Evolutionary conservation across 1,140 invertebrate species (phyloP), one percentile per base, ranked within the genome.

Genomic region (Drosophila prosaltans): DNA sequence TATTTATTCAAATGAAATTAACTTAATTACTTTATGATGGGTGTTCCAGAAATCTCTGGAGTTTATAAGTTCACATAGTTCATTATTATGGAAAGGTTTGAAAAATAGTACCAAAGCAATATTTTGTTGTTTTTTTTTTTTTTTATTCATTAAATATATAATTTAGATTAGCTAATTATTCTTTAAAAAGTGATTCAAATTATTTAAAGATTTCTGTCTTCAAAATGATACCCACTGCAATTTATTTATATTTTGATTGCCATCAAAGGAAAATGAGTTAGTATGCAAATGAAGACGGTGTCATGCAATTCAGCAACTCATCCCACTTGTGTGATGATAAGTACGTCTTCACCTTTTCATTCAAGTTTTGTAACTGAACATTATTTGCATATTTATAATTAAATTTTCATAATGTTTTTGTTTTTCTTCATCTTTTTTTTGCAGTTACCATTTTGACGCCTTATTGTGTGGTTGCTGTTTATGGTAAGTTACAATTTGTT

Each of bases 401-500:
- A 51, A 3, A 51, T 51, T 51, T 51, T 51, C 24, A 51, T 51
- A 8, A 51, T 48, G 2, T 36, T 36, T 36, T 2, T 48, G 3
- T 2, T 48, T 48, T 48, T 48, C 0, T 28, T 66, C 61, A 59
- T 71, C 3, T 60, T 6, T 41, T 26, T 24, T 65, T 73, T 80
- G 55, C 82, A 85, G 83, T 78, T 74, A 57, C 69, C 65, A 64
- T 28, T 66, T 74, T 69, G 75, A 62, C 64, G 65, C 67, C 54
- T 77, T 76, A 79, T 74, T 81, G 16, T 30, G 36, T 64, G 28
- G 81, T 71, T 68, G 78, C 79, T 89, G 84, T 88, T 88, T 88
- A 88, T 88, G 83, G 83, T 88, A 40, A 88, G 83, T 82, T 45
- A 62, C 60, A 77, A 70, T 70, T 55, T 41, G 32, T 24, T 26